Percentiles rank a stretch among this genome's conserved stretches.
Conservation (phyloP, 2,888 invertebrate species). For the Myopa testacea region DNA sequence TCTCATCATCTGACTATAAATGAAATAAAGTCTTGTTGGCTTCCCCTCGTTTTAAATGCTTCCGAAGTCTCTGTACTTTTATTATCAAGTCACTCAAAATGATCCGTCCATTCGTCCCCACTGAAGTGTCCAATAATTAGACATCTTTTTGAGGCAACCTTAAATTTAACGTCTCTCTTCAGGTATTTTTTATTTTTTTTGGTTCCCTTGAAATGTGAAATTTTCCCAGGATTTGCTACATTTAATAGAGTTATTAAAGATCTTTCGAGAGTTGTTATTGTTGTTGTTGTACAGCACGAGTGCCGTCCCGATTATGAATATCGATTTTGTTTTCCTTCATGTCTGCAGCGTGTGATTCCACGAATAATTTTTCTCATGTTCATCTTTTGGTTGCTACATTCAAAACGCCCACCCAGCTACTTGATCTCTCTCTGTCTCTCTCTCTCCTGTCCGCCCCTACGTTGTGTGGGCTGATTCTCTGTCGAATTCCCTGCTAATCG, state of each 20-base stretch:
- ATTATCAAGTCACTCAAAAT: no score
- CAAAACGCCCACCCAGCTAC: constrained; percentile 13
- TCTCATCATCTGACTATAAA: neutral
- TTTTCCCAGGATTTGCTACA: neutral
- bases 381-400: constrained; percentile 12
- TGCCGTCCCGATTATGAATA: no score
- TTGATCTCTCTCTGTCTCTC: no score
- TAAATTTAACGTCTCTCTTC: neutral
- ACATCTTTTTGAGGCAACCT: neutral
- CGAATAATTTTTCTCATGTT: neutral
- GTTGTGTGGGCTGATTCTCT: constrained; percentile 31
- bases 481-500: constrained; percentile 46
- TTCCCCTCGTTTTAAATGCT: no score
- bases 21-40: neutral
- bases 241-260: neutral
- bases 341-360: neutral
- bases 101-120: no score
- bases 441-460: neutral
- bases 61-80: no score
- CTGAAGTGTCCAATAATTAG: no score
- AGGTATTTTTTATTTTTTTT: neutral
- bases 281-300: neutral
- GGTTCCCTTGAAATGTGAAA: neutral
- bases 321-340: neutral
- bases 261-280: neutral